Evolutionary conservation across 2,888 invertebrate species (phyloP), one percentile per base, ranked within the genome.

Genomic region (Teleogryllus oceanicus): DNA sequence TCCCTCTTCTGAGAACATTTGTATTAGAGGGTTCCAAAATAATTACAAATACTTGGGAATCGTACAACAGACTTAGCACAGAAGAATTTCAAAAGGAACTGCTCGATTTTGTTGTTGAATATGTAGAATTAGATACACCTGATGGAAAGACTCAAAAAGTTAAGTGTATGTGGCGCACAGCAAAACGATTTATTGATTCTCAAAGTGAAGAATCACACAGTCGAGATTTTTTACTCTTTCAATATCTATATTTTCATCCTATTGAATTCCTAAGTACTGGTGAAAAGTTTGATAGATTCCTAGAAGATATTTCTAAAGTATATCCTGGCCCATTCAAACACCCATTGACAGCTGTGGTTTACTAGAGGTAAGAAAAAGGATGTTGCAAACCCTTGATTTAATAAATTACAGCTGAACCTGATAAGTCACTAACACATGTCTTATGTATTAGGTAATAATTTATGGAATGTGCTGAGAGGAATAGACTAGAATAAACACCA

Each of bases 261-360:
- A 79, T 81, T 79, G 81, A 81, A 78, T 75, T 50, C 24, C 20
- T 81, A 51, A 79, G 51, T 24, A 78, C 81, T 49, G 81, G 81
- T 11, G 79, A 81, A 75, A 81, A 81, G 75, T 81, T 81, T 79
- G 81, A 81, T 78, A 81, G 75, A 78, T 81, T 81, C 75, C 74
- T 81, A 21, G 78, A 78, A 21, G 81, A 81, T 62, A 78, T 81
- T 74, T 79, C 81, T 24, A 81, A 81, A 62, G 81, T 81, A 16
- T 81, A 81, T 50, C 81, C 81, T 50, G 81, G 81, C 12, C 81
- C 81, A 62, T 81, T 81, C 78, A 79, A 79, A 75, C 50, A 77
- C 49, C 79, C 81, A 20, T 77, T 81, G 76, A 81, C 79, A 13
- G 79, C 81, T 75, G 79, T 81, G 50, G 77, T 79, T 11, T 81